Percentiles rank a stretch among this genome's conserved stretches.
Evolutionary conservation across 2,797 vertebrate genomes (phyloP).

Genomic region (Peromyscus attwateri): DNA sequence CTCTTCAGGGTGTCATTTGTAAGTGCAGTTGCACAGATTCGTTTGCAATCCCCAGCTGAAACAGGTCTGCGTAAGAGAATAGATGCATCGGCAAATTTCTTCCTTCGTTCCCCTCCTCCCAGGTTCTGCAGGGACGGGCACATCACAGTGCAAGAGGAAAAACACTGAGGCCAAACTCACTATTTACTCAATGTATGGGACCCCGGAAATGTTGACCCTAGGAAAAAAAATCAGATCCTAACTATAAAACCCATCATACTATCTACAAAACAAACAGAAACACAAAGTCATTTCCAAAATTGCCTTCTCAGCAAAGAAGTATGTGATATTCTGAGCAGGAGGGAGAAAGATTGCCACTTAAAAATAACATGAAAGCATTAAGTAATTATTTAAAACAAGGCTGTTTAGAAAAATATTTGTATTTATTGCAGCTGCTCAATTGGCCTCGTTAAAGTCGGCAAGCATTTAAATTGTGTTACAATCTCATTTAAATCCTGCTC

Average conservation of each 20-base stretch:
- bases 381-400: conserved; percentile 92
- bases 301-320: conserved; percentile 80
- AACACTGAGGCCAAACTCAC: neutral
- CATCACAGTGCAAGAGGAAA: neutral
- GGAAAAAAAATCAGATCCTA: neutral
- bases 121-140: neutral
- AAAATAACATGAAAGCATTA: conserved; percentile 89
- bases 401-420: conserved; percentile 93
- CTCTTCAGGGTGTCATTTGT: conserved; percentile 61
- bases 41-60: conserved; percentile 61
- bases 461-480: conserved; percentile 97
- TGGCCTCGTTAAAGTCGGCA: conserved; percentile 90
- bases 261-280: conserved; percentile 76
- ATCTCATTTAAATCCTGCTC: conserved; percentile 96
- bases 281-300: conserved; percentile 72
- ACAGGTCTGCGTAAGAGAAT: neutral
- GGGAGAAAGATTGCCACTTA: conserved; percentile 87
- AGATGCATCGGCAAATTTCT: neutral
- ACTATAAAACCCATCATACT: neutral
- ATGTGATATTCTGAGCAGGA: conserved; percentile 79
- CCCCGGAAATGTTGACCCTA: conserved; percentile 12
- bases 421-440: conserved; percentile 95
- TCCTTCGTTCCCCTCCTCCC: neutral
- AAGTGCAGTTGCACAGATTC: conserved; percentile 32
- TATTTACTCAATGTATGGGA: neutral